phyloP scores from a whole-genome alignment of 2,888 invertebrate species.

The Hedya salicella region DNA sequence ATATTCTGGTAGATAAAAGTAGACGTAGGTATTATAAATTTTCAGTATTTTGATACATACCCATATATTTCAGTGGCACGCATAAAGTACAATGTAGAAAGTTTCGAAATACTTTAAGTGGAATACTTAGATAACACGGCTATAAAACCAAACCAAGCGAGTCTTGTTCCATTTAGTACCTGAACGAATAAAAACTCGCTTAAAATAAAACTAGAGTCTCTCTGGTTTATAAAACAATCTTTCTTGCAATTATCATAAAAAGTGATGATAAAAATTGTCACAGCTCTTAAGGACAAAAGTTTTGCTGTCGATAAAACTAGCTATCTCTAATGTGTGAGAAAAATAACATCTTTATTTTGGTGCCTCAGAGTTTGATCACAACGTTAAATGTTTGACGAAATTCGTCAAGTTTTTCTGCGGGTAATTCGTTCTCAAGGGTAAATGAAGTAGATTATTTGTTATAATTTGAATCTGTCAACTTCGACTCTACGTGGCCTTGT shows the following conservation, averaged over 20 bases:
- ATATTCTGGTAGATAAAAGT: no score
- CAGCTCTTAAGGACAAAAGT: slow-evolving; percentile 35
- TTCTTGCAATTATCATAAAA: slow-evolving; percentile 29
- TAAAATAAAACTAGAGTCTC: slow-evolving; percentile 32
- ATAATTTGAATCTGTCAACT: no score
- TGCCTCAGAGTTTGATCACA: slow-evolving; percentile 22
- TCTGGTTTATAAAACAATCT: no score
- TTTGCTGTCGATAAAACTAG: slow-evolving; percentile 33
- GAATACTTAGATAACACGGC: slow-evolving; percentile 5
- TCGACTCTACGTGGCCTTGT: no score
- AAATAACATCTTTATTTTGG: slow-evolving; percentile 33
- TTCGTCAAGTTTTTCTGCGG: slow-evolving; percentile 15
- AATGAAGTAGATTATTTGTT: slow-evolving; percentile 8
- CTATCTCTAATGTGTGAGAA: slow-evolving; percentile 40
- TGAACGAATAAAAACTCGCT: slow-evolving; percentile 35
- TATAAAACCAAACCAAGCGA: slow-evolving; percentile 1
- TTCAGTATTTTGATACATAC: no score
- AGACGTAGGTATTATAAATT: no score
- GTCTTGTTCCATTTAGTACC: slow-evolving; percentile 8
- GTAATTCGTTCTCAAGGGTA: slow-evolving; percentile 20
- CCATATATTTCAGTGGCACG: no score
- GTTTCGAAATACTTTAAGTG: not conserved
- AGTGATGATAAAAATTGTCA: slow-evolving; percentile 40
- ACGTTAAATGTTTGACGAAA: slow-evolving; percentile 36
- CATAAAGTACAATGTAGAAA: not conserved